phyloP scores from a whole-genome alignment of 2,113 vertebrate species.

The Strix uralensis region DNA sequence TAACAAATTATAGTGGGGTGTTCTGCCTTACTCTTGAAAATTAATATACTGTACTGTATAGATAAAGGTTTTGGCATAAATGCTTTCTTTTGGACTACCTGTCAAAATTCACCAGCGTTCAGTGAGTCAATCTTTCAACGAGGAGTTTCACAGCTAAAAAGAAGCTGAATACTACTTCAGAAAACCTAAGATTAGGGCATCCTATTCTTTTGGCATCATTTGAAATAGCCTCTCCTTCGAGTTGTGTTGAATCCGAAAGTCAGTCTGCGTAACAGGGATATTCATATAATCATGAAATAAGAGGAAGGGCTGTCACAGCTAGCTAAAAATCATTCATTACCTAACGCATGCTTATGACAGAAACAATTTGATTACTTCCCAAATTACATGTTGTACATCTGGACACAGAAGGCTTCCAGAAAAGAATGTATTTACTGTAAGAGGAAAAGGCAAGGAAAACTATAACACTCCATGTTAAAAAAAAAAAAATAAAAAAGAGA shows the following conservation, averaged over 20 bases:
- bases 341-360: neutral
- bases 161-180: neutral
- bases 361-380: neutral
- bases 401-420: neutral
- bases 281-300: neutral
- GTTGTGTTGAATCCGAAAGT: neutral
- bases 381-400: neutral
- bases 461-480: neutral
- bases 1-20: neutral
- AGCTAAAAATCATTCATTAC: neutral
- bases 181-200: neutral
- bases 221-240: neutral
- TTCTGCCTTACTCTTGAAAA: neutral
- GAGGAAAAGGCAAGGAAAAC: constrained; percentile 1
- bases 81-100: neutral
- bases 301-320: neutral
- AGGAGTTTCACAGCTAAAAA: neutral
- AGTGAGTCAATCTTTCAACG: neutral
- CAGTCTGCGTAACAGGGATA: neutral
- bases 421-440: neutral
- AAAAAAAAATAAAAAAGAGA: neutral
- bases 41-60: neutral
- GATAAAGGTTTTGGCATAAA: neutral
- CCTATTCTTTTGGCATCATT: neutral
- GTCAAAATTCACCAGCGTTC: neutral